Evolutionary conservation across 2,888 invertebrate species (phyloP).

Genomic region (Folsomia manolachei): DNA sequence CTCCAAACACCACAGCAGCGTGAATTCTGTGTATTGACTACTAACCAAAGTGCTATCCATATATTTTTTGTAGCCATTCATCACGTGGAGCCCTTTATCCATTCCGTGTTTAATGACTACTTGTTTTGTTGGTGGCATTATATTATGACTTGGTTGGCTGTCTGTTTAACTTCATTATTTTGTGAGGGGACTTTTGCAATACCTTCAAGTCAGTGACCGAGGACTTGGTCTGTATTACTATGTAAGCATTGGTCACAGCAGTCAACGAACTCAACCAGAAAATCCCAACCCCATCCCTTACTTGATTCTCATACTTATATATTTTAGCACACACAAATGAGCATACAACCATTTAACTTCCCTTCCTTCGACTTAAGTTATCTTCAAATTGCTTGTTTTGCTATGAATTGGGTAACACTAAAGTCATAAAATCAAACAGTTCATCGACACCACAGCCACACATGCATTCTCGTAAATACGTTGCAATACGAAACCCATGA

Average conservation of each 20-base stretch:
- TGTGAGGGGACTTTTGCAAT: conserved; percentile 1
- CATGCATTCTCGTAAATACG: background rate
- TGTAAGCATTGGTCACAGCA: background rate
- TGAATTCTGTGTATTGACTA: background rate
- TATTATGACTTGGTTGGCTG: too few relatives aligned
- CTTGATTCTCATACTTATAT: too few relatives aligned
- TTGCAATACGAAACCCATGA: background rate
- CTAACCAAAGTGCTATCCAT: background rate
- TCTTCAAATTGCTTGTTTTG: background rate
- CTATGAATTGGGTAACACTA: background rate
- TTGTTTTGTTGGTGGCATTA: background rate
- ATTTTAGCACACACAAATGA: too few relatives aligned
- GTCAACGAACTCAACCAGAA: background rate
- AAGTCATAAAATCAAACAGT: background rate
- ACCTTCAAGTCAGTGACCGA: conserved; percentile 1
- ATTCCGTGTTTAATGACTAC: background rate
- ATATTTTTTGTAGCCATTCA: background rate
- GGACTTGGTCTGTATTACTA: background rate
- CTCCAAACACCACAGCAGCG: background rate
- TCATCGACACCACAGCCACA: background rate
- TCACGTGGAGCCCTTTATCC: background rate
- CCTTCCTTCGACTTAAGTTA: background rate
- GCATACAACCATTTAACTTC: too few relatives aligned
- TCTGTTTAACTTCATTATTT: too few relatives aligned
- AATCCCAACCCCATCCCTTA: background rate